A percentile compares a stretch with the other conserved stretches of the same genome.
Conservation (phyloP, 2,797 vertebrate genomes). For the Iguana delicatissima region DNA sequence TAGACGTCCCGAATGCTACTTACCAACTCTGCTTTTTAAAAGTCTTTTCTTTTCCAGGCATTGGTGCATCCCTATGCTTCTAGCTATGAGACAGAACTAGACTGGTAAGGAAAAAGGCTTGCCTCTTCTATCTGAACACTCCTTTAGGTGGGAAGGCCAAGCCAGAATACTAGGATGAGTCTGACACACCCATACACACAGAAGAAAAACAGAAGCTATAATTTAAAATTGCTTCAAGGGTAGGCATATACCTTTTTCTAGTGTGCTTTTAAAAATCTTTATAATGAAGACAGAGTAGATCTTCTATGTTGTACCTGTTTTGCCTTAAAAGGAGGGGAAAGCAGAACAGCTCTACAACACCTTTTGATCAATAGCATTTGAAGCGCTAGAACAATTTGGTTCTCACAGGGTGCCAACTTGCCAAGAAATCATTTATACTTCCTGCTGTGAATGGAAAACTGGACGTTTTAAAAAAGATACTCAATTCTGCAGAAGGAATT, state of each 20-base stretch:
- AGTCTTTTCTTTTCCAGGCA: constrained; percentile 12
- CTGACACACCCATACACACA: constrained; percentile 15
- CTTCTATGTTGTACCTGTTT: neutral
- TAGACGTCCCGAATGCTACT: neutral
- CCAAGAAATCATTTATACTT: neutral
- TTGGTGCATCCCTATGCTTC: neutral
- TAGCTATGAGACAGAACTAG: constrained; percentile 19
- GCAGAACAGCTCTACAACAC: neutral
- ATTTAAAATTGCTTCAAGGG: neutral
- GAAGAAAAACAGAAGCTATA: neutral
- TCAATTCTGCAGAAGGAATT: neutral
- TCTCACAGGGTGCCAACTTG: neutral
- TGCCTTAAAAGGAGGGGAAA: neutral
- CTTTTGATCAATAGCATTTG: neutral
- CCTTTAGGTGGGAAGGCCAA: constrained; percentile 24
- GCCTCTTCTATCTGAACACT: constrained; percentile 10
- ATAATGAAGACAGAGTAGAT: neutral
- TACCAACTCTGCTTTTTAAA: constrained; percentile 20
- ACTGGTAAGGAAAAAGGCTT: constrained; percentile 24
- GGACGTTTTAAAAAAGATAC: neutral
- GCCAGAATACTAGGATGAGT: constrained; percentile 29
- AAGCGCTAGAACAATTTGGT: too few relatives aligned
- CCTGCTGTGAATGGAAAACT: neutral
- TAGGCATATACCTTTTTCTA: neutral
- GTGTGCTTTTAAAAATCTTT: neutral